Base-by-base conservation (phyloP, 2,888 invertebrate species). In the Ormyrus nitidulus region DNA sequence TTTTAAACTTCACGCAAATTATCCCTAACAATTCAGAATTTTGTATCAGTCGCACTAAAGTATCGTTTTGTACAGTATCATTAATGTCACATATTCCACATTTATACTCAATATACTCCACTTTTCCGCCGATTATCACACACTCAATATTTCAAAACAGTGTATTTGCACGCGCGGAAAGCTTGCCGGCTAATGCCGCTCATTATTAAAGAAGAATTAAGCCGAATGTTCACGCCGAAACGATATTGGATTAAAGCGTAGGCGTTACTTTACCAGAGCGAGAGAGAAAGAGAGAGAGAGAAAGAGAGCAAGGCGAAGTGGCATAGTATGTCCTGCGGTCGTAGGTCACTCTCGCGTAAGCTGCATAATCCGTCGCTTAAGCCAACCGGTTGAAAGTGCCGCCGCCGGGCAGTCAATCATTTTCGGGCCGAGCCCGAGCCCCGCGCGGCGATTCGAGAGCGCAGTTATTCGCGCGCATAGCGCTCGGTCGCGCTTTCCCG, bases 241-340 rank as follows among this genome's bases (percentile, higher is more conserved):
- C 54, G 48, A 64, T 64, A 73, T 73, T 56, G 73, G 73, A 73
- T 73, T 73, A 73, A 73, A 73, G 64, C 11, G 44, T 11, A 56
- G 13, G 11, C 56, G 73, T 64, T 48, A 64, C 64, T 73, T 73
- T 73, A 64, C 54, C 64, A 48, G 48, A 58, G 70, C 8, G 13
- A 58, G n/a, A 46, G 48, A 49, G 19, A 69, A n/a, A n/a, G 11
- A 68, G 44, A 66, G 19, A 34, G 66, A 6, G n/a, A 46, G 46
- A 46, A 13, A 48, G 66, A 34, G 66, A 11, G n/a, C 10, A 46
- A 10, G 53, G n/a, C 59, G 73, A 62, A 81, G 81, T 79, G 79
- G 79, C 65, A 73, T 81, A 66, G 65, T 79, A 54, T 81, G 81
- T 81, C 66, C 62, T 53, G 79, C 62, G 81, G 81, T 79, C 79